phyloP scores from a whole-genome alignment of 2,113 vertebrate genomes.

The Gavia stellata region DNA sequence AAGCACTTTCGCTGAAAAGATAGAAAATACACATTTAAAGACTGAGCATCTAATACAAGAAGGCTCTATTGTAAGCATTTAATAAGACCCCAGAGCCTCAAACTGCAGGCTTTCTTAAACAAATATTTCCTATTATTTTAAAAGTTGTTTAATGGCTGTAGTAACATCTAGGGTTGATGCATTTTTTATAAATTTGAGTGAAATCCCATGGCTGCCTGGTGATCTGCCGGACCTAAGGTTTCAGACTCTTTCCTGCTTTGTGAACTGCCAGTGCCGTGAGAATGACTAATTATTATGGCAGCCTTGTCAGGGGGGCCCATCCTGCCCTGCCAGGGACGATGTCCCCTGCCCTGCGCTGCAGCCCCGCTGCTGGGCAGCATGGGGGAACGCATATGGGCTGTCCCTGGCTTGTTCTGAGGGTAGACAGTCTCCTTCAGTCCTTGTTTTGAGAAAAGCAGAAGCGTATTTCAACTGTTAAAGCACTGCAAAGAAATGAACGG shows the following conservation, averaged over 20 bases:
- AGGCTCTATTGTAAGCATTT: background rate
- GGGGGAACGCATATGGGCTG: rapidly evolving
- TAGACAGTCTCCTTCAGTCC: background rate
- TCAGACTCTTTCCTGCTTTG: background rate
- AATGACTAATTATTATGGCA: background rate
- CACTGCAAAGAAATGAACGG: background rate
- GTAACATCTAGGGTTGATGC: background rate
- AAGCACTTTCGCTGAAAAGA: background rate
- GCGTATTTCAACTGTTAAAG: background rate
- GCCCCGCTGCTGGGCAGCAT: background rate
- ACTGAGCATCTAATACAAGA: background rate
- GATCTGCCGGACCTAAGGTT: background rate
- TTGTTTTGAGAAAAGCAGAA: background rate
- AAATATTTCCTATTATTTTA: background rate
- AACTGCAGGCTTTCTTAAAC: background rate
- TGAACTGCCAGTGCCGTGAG: background rate
- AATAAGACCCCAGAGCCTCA: background rate
- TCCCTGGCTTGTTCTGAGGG: background rate
- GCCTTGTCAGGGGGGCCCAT: background rate
- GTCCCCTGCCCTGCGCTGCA: background rate
- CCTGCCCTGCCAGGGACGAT: background rate
- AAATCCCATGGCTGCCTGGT: background rate
- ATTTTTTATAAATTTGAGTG: background rate
- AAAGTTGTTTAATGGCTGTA: background rate
- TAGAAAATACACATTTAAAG: background rate